Conservation (phyloP, 2,113 vertebrate genomes). For the Ceyx melanurus region DNA sequence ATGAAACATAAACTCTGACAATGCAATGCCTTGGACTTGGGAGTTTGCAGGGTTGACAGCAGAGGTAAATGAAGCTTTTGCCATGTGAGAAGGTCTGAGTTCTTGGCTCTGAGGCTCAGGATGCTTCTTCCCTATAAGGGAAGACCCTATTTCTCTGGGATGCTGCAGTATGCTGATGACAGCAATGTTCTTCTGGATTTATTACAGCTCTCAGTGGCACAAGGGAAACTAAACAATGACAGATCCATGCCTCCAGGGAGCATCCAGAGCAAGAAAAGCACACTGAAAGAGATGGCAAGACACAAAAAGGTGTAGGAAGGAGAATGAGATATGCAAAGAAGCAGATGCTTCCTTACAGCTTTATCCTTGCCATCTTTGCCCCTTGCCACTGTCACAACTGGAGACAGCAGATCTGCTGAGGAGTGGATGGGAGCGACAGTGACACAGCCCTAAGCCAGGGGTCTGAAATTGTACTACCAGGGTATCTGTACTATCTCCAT, state of each 20-base stretch:
- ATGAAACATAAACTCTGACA: not conserved
- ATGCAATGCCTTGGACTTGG: not conserved
- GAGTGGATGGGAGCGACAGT: not conserved
- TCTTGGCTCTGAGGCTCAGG: not conserved
- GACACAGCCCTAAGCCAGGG: not conserved
- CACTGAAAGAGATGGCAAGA: not conserved
- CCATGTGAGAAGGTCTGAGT: not conserved
- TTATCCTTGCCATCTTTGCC: not conserved
- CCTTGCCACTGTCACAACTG: not conserved
- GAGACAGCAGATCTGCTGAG: not conserved
- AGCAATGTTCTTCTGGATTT: constrained; percentile 8
- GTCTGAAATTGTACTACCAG: not conserved
- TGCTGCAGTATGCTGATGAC: not conserved
- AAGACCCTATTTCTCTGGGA: not conserved
- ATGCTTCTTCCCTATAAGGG: not conserved
- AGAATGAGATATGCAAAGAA: not conserved
- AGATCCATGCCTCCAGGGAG: not conserved
- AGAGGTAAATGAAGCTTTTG: not conserved
- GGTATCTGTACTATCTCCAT: not conserved
- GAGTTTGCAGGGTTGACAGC: not conserved
- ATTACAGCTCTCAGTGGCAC: not conserved
- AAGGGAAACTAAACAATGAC: constrained; percentile 18
- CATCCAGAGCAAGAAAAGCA: not conserved
- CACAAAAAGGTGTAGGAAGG: not conserved
- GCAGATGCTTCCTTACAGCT: not conserved